Evolutionary conservation across 37 sponge, comb jelly and placozoan species (phyloP), one percentile per base, ranked within the genome.

Genomic region (Crambe crambe): DNA sequence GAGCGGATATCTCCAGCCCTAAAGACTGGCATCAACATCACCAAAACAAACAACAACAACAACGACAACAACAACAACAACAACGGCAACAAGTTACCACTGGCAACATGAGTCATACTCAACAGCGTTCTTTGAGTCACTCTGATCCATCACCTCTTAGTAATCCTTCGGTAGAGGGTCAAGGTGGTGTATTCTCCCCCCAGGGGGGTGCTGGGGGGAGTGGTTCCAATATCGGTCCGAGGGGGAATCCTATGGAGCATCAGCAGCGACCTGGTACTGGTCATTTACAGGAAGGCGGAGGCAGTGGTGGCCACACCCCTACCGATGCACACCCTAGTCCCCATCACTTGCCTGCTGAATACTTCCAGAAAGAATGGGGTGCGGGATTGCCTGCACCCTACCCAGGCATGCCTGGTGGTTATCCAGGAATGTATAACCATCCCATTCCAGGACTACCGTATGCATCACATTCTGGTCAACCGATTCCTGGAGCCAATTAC

Each of bases 1-100:
- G 42, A 0, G 40, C 26, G 1, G 83, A 83, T 56, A 67, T 83
- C 0, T 83, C 83, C 36, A 83, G 83, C 76, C 83, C 81, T 4
- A 57, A 39, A 29, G 37, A 43, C 30, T 51, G 61, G 65, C 47
- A 60, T 2, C 0, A 8, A 42, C 39, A 18, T 3, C 60, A 60
- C 22, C 63, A 31, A 10, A 25, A 27, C 1, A 43, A 63, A 0
- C 64, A 39, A 9, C 65, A 77, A 34, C 59, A 71, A 3, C 20
- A 22, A 34, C 34, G 15, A 4, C 60, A 37, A 4, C 63, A 8
- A 29, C 63, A 25, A 0, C 34, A 79, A 0, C 68, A 15, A 43
- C 39, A 76, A 35, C 39, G 58, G 10, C 76, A 39, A 10, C 57
- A 54, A 56, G 2, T n/a, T 21, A 54, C 15, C 12, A 37, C 36